A percentile compares a stretch with the other conserved stretches of the same genome.
Conservation (phyloP, 2,113 vertebrate genomes). For the Toxotes jaculatrix region DNA sequence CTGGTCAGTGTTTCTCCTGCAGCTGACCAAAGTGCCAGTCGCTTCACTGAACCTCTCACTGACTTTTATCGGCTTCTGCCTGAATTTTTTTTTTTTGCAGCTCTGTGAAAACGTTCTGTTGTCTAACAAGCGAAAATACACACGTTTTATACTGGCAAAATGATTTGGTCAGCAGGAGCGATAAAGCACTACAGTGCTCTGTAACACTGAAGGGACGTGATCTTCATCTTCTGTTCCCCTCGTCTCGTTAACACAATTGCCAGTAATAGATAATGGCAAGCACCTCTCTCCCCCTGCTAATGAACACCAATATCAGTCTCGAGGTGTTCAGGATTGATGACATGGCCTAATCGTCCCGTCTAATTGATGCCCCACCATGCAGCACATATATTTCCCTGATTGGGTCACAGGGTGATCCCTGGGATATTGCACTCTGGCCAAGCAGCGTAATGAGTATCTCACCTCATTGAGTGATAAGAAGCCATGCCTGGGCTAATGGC, state of each 20-base stretch:
- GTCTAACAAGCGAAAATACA: background rate
- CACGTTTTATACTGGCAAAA: background rate
- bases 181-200: constrained; percentile 39
- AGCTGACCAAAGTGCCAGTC: background rate
- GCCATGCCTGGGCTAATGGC: constrained; percentile 65
- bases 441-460: constrained; percentile 67
- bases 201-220: constrained; percentile 33
- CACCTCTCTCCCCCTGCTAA: constrained; percentile 52
- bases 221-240: constrained; percentile 43
- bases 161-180: constrained; percentile 37
- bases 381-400: constrained; percentile 64
- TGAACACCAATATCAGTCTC: constrained; percentile 65
- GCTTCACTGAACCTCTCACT: constrained; percentile 15
- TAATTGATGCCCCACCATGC: constrained; percentile 71
- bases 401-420: constrained; percentile 62
- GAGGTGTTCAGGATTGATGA: constrained; percentile 71
- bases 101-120: constrained; percentile 3
- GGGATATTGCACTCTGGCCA: constrained; percentile 61
- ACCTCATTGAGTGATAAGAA: constrained; percentile 70
- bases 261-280: constrained; percentile 67
- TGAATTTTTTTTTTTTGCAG: constrained; percentile 3
- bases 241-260: constrained; percentile 64
- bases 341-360: constrained; percentile 60
- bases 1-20: constrained; percentile 7
- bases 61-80: background rate